Percentiles rank a stretch among this genome's conserved stretches.
Conservation (phyloP, 2,797 vertebrate species). For the Sebastes minor region DNA sequence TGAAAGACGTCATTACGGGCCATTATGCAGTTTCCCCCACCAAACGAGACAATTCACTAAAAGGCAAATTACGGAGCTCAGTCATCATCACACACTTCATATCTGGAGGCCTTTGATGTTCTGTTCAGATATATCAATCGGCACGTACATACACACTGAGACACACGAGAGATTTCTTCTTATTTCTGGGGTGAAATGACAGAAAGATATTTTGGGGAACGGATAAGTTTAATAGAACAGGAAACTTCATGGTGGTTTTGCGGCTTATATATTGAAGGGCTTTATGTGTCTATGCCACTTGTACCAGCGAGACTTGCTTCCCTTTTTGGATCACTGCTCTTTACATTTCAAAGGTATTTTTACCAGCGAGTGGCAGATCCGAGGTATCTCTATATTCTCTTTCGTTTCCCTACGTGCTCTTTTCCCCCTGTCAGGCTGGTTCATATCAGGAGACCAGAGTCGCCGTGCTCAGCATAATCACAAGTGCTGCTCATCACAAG, state of each 20-base stretch:
- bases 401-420: conserved; percentile 2
- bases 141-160: not conserved
- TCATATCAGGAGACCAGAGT: conserved; percentile 53
- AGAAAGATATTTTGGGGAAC: not conserved
- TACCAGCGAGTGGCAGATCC: conserved; percentile 5
- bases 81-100: conserved; percentile 5
- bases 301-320: not conserved
- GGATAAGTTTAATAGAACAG: not conserved
- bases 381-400: not conserved
- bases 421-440: conserved; percentile 39
- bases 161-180: not conserved
- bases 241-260: not conserved
- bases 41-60: conserved; percentile 35
- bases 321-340: conserved; percentile 11
- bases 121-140: conserved; percentile 13
- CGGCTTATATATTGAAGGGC: not conserved
- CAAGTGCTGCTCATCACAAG: conserved; percentile 66
- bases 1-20: conserved; percentile 29
- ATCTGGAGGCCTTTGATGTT: conserved; percentile 54
- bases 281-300: not conserved
- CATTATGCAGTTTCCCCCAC: conserved; percentile 42
- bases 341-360: conserved; percentile 3
- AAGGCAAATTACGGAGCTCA: conserved; percentile 40
- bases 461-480: conserved; percentile 59
- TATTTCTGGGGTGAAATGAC: not conserved